Conservation (phyloP, 2,888 invertebrate genomes). For the Spodoptera littoralis region DNA sequence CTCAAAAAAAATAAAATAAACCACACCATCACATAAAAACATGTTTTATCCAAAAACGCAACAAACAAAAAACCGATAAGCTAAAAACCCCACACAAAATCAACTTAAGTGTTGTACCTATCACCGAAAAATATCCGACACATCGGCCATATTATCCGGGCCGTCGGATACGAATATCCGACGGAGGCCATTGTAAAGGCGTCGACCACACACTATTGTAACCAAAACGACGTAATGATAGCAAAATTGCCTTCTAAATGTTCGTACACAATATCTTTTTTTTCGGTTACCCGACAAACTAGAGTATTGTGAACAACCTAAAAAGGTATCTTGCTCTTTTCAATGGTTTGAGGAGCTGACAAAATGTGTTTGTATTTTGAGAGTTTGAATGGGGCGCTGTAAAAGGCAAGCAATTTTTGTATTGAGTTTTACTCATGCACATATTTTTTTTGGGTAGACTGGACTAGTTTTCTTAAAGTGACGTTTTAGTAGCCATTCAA, state of each 20-base stretch:
- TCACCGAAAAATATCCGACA: slow-evolving; percentile 42
- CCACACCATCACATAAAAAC: neutral
- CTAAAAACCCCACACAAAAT: slow-evolving; percentile 20
- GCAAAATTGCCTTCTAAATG: slow-evolving; percentile 54
- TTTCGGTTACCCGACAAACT: slow-evolving; percentile 45
- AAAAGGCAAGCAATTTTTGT: slow-evolving; percentile 10
- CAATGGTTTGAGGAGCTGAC: slow-evolving; percentile 24
- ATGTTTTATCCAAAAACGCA: neutral
- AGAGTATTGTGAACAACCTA: slow-evolving; percentile 30
- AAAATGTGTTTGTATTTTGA: slow-evolving; percentile 31
- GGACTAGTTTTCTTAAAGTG: neutral
- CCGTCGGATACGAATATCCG: slow-evolving; percentile 38
- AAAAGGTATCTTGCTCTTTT: slow-evolving; percentile 26
- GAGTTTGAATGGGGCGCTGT: slow-evolving; percentile 15
- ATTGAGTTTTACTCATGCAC: slow-evolving; percentile 2
- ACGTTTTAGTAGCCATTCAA: neutral
- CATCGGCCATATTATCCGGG: slow-evolving; percentile 44
- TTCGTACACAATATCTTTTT: slow-evolving; percentile 34
- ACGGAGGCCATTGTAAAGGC: slow-evolving; percentile 38
- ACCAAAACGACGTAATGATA: slow-evolving; percentile 47
- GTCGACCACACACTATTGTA: slow-evolving; percentile 47
- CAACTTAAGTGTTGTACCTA: slow-evolving; percentile 29
- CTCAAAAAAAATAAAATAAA: too few species aligned
- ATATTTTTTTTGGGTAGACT: neutral
- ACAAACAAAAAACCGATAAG: slow-evolving; percentile 18